phyloP scores from a whole-genome alignment of 2,888 invertebrate species.

The Blastobasis adustella region DNA sequence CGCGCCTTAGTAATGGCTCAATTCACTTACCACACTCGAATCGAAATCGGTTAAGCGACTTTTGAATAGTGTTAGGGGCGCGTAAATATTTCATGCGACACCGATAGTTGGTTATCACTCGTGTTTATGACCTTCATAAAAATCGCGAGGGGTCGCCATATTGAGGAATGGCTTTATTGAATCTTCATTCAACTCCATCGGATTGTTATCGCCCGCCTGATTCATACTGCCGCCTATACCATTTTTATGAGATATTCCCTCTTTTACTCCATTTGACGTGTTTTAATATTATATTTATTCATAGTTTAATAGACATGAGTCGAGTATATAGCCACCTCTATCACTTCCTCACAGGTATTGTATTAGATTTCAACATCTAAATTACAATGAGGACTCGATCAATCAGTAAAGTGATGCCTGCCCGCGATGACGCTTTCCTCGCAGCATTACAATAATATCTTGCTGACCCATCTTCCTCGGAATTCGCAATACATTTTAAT shows the following conservation, averaged over 20 bases:
- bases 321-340: no score
- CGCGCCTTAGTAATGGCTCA: conserved; percentile 5
- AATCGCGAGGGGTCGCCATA: conserved; percentile 29
- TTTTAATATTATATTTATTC: no score
- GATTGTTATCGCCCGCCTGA: conserved; percentile 18
- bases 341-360: no score
- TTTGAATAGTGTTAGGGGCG: conserved; percentile 40
- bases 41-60: conserved; percentile 38
- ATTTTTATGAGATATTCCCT: no score
- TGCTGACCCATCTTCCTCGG: conserved; percentile 29
- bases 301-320: no score
- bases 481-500: conserved; percentile 48
- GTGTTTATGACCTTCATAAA: conserved; percentile 54
- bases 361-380: no score
- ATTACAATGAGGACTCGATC: conserved; percentile 15
- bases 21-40: conserved; percentile 6
- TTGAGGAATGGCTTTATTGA: conserved; percentile 34
- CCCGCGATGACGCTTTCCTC: conserved; percentile 7
- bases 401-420: conserved; percentile 23
- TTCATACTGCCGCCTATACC: no score
- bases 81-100: conserved; percentile 55
- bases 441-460: conserved; percentile 33
- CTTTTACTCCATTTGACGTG: no score
- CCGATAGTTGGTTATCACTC: conserved; percentile 48
- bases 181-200: neutral